These are phyloP conservation scores for Acrobasis suavella DNA, from an alignment of 2,888 invertebrate species.

Conservation along the genomic window DNA sequence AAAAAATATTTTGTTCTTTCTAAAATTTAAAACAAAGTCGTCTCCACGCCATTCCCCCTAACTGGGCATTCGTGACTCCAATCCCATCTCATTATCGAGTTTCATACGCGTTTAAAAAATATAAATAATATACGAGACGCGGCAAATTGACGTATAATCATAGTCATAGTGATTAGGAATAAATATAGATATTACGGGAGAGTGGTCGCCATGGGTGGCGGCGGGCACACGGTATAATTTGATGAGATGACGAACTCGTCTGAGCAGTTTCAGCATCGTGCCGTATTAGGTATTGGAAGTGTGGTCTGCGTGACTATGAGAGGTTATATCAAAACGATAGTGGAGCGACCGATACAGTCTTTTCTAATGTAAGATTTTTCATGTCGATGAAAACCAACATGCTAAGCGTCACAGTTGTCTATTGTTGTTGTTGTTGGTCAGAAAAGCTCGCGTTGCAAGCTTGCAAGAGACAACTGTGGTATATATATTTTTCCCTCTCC, in stretches of 20 bases:
- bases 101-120: conserved; percentile 75
- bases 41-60: conserved; percentile 41
- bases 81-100: conserved; percentile 75
- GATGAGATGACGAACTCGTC: conserved; percentile 31
- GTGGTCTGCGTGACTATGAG: neutral
- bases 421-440: too few relatives aligned
- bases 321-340: neutral
- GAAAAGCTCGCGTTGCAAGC: too few relatives aligned
- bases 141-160: conserved; percentile 78
- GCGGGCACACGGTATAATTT: conserved; percentile 22
- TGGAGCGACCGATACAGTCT: neutral
- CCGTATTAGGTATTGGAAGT: neutral
- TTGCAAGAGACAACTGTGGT: too few relatives aligned
- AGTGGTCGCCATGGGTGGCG: conserved; percentile 34
- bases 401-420: too few relatives aligned
- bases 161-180: conserved; percentile 65
- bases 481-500: too few relatives aligned
- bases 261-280: conserved; percentile 15
- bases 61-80: conserved; percentile 62
- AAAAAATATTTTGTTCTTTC: neutral
- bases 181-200: conserved; percentile 74
- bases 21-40: conserved; percentile 14
- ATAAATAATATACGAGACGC: conserved; percentile 71
- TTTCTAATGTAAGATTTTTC: too few relatives aligned
- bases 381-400: too few relatives aligned